A percentile compares a stretch with the other conserved stretches of the same genome.
Evolutionary conservation across 2,113 vertebrate genomes (phyloP).

Genomic region (Noturus placidus): DNA sequence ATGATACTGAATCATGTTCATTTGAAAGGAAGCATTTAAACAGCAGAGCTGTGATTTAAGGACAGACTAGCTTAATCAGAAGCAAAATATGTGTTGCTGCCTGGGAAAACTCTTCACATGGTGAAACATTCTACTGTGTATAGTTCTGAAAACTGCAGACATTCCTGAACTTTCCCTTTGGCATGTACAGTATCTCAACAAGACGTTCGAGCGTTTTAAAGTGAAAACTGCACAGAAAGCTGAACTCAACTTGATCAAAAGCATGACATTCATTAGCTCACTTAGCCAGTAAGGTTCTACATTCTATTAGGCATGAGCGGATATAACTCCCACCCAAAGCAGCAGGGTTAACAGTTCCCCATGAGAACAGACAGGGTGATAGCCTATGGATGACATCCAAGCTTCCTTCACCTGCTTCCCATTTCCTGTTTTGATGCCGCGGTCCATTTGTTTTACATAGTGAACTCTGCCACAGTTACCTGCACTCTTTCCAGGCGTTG

Average conservation of each 20-base stretch:
- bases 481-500: constrained; percentile 94
- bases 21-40: not conserved
- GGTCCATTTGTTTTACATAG: not conserved
- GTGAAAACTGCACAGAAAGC: no score
- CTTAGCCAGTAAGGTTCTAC: not conserved
- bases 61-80: not conserved
- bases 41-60: not conserved
- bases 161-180: no score
- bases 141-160: not conserved
- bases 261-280: not conserved
- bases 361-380: not conserved
- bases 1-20: not conserved
- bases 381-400: constrained; percentile 3
- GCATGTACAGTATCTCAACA: not conserved
- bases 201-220: not conserved
- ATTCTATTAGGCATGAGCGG: not conserved
- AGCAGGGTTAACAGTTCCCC: constrained; percentile 9
- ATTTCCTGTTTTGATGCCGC: constrained; percentile 21
- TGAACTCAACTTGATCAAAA: no score
- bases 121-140: not conserved
- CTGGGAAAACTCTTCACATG: not conserved
- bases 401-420: constrained; percentile 16
- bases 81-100: not conserved
- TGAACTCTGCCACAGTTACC: constrained; percentile 68
- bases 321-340: constrained; percentile 22